Base-by-base conservation (phyloP, 2,888 invertebrate species). In the Anticlea derivata region DNA sequence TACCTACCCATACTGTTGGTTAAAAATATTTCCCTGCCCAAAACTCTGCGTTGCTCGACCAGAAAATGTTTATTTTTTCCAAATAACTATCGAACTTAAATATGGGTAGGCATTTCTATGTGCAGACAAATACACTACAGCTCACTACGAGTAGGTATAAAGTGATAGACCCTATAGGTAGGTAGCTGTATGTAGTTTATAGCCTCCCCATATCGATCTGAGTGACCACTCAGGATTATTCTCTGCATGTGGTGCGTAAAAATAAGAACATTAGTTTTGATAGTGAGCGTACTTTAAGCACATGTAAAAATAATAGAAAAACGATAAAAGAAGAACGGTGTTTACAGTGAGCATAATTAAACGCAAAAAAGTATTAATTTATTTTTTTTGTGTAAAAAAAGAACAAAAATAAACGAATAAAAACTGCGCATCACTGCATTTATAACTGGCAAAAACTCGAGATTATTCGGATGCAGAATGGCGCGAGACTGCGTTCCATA, bases 401-500 rank as follows among this genome's bases (percentile, higher is more conserved):
- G n/a, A n/a, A 43, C 23, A 10, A 13, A 20, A 34, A 7, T 38
- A 40, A 43, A 27, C 27, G 30, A 31, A 38, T 26, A 43, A 40
- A 38, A 50, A 44, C 39, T 44, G 20, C 29, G 34, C 43, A 44
- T 12, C 31, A 33, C 26, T 47, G 8, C 46, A 50, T 17, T 17
- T 17, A 58, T 57, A 68, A 73, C 71, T 60, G 73, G 69, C 75
- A 83, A 84, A 74, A 83, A 80, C 75, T 70, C 76, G 66, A 72
- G 70, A 85, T 79, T 76, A 80, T 81, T 77, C 76, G 75, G 69
- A 72, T 76, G 76, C 79, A 80, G 85, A 87, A 86, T 84, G 79
- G 86, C 80, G 86, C 78, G 78, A 86, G 86, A 84, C 85, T 86
- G 88, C 88, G 88, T 88, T 88, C 89, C 81, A 88, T 83, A 86